A percentile compares a stretch with the other conserved stretches of the same genome.
These are phyloP conservation scores for Mus spretus DNA, from an alignment of 2,797 vertebrate species.

Conservation along the genomic window DNA sequence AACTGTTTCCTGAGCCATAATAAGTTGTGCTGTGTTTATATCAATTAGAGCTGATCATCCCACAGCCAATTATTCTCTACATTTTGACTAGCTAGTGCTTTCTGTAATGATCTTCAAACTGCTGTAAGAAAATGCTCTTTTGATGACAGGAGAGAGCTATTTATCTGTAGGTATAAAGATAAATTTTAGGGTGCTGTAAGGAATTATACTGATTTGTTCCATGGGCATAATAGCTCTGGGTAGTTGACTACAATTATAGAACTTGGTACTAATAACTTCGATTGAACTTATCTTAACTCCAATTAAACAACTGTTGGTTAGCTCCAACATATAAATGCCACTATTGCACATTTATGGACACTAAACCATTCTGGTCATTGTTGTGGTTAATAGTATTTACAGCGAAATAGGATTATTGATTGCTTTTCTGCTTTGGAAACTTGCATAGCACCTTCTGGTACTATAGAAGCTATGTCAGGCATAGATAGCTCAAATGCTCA, in stretches of 20 bases:
- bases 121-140: not conserved
- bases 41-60: not conserved
- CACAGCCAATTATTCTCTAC: not conserved
- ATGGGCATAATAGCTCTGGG: not conserved
- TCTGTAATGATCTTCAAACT: not conserved
- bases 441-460: not conserved
- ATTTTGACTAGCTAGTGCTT: not conserved
- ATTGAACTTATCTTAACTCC: not conserved
- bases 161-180: not conserved
- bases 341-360: not conserved
- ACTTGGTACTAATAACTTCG: not conserved
- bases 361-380: not conserved
- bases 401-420: not conserved
- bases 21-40: not conserved
- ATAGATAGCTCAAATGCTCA: not conserved
- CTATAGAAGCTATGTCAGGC: not conserved
- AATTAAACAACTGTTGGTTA: not conserved
- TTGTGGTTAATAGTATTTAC: not conserved
- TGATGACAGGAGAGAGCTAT: not conserved
- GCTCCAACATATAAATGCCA: not conserved
- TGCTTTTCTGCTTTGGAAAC: not conserved
- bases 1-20: not conserved
- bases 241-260: not conserved
- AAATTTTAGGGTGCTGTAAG: not conserved
- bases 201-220: not conserved